Evolutionary conservation across 2,888 invertebrate species (phyloP), one percentile per base, ranked within the genome.

Genomic region (Sinopyrophorus schimmeli): DNA sequence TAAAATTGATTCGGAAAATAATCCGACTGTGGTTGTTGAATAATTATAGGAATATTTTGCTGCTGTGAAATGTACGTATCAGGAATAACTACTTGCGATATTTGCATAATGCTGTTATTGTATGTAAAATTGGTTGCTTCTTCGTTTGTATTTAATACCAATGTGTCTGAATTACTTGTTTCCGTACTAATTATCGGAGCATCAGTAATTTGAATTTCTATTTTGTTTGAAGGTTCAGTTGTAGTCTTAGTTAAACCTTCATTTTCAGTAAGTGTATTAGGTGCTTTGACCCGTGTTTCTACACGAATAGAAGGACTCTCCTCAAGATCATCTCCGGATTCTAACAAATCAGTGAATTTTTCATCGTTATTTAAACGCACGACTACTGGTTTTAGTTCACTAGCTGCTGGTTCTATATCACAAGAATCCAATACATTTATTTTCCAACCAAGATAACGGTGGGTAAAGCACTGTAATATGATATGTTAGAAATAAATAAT

Each of bases 371-470:
- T 55, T 5, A 67, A 65, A 7, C 75, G 73, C 2, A 74, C 71
- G 1, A 71, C 66, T 2, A 76, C 62, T 3, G 70, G 70, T 55
- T 79, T 75, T 3, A 76, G 73, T 57, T 82, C 80, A 51, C 82
- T 83, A 12, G 77, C 81, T 1, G 73, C 73, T 28, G 72, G 68
- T 46, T 69, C 65, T 10, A 69, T 72, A 57, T 90, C 88, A 66
- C 92, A 93, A 30, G 80, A 79, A 70, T 96, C 93, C 55, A 87
- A 77, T 1, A 97, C 92, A 71, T 91, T 87, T 63, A 97, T 95
- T 76, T 92, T 93, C 92, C 94, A 95, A 34, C 96, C 96, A 65
- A 96, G 83, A 70, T 94, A 85, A 54, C 93, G 88, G 72, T 94
- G 93, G 3, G 92, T 88, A 79, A 86, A 95, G 72, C 95, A 95